phyloP scores from a whole-genome alignment of 2,888 invertebrate species.

The Sceliomorpha sp. region DNA sequence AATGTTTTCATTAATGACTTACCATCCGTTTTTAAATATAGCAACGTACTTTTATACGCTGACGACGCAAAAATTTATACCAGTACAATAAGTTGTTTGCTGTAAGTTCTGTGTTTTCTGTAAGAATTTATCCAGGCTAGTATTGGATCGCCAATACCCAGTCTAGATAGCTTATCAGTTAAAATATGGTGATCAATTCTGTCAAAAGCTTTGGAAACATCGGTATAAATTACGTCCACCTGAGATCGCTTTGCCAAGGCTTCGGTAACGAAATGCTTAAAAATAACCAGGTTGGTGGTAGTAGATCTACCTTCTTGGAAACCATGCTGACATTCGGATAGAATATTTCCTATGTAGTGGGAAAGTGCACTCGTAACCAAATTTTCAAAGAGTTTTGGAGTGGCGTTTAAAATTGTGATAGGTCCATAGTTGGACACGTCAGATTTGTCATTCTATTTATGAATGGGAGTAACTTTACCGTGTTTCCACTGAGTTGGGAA shows the following conservation, averaged over 20 bases:
- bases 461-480: constrained; percentile 25
- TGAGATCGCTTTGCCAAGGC: background rate
- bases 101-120: too few species aligned
- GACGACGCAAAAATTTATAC: too few species aligned
- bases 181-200: background rate
- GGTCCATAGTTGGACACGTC: constrained; percentile 38
- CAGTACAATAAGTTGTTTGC: too few species aligned
- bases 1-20: too few species aligned
- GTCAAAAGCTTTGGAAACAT: background rate
- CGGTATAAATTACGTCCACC: constrained; percentile 5
- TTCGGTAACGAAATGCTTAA: background rate
- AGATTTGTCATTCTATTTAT: constrained; percentile 18
- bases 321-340: background rate
- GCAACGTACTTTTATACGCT: too few species aligned
- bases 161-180: background rate
- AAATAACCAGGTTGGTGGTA: background rate
- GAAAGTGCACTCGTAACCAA: background rate
- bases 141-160: background rate
- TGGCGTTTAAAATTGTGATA: constrained; percentile 21
- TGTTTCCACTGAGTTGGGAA: constrained; percentile 32
- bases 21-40: too few species aligned
- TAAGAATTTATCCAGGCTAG: background rate
- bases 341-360: background rate
- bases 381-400: constrained; percentile 10
- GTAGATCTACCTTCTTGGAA: background rate